These are phyloP conservation scores for Synanceia verrucosa DNA, from an alignment of 2,797 vertebrate species.

Conservation along the genomic window DNA sequence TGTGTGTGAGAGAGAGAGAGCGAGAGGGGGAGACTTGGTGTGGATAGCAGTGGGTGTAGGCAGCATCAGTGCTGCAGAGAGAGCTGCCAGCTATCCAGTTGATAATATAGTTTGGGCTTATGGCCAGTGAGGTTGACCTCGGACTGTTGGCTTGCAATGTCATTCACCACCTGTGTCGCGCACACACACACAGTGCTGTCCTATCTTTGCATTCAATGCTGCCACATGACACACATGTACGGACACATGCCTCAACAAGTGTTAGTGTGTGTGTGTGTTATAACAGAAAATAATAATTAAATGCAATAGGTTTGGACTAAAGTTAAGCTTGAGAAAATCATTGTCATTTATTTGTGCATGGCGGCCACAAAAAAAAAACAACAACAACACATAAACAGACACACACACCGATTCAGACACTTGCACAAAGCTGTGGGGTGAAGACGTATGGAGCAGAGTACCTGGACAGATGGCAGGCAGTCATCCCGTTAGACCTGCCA, in stretches of 20 bases:
- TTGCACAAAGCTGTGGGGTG: constrained; percentile 46
- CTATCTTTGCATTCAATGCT: constrained; percentile 25
- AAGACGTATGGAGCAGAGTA: constrained; percentile 59
- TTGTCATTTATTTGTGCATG: constrained; percentile 11
- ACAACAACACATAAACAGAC: constrained; percentile 1
- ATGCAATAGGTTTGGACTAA: neutral
- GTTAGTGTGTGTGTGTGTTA: neutral
- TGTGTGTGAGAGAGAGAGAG: neutral
- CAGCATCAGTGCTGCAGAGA: constrained; percentile 55
- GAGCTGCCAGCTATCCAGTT: constrained; percentile 65
- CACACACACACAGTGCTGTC: constrained; percentile 21
- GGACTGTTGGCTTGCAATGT: constrained; percentile 76
- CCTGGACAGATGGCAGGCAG: constrained; percentile 82
- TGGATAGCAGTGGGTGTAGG: constrained; percentile 49
- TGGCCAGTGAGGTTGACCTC: constrained; percentile 78
- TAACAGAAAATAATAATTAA: neutral
- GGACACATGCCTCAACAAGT: constrained; percentile 52
- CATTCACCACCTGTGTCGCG: constrained; percentile 68
- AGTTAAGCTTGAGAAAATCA: neutral
- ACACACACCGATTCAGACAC: constrained; percentile 9
- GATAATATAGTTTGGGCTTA: constrained; percentile 75
- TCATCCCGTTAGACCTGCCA: constrained; percentile 72
- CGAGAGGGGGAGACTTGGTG: constrained; percentile 15
- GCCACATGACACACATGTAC: constrained; percentile 10
- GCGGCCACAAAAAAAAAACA: neutral